These are phyloP conservation scores for Chanos chanos DNA, from an alignment of 2,797 vertebrate species.

Conservation along the genomic window DNA sequence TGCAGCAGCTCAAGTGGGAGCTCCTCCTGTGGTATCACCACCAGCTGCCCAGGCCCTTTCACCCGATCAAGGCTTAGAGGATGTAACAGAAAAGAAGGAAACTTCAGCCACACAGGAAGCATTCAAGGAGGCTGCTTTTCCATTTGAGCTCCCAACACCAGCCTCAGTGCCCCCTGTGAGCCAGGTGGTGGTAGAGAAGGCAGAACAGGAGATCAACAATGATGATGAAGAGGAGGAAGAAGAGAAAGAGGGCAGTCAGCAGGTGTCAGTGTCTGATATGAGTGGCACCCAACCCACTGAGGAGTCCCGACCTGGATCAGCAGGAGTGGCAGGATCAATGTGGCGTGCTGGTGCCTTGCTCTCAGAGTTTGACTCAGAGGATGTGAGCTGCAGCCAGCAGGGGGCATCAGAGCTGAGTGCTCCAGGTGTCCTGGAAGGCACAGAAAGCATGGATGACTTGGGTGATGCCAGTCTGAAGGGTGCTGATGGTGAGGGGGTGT, in stretches of 20 bases:
- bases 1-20: too few relatives aligned
- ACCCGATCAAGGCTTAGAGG: too few relatives aligned
- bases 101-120: slow-evolving; percentile 24
- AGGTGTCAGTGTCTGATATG: slow-evolving; percentile 76
- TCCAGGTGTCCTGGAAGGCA: slow-evolving; percentile 74
- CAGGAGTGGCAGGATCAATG: slow-evolving; percentile 56
- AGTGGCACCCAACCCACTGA: slow-evolving; percentile 76
- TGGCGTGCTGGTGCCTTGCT: slow-evolving; percentile 63
- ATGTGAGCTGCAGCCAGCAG: slow-evolving; percentile 75
- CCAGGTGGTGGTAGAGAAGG: slow-evolving; percentile 37
- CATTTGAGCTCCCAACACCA: slow-evolving; percentile 7
- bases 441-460: slow-evolving; percentile 75
- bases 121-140: slow-evolving; percentile 22
- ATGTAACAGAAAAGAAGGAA: too few relatives aligned
- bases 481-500: slow-evolving; percentile 73
- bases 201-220: slow-evolving; percentile 49
- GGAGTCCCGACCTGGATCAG: slow-evolving; percentile 72
- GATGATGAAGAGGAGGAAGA: slow-evolving; percentile 67
- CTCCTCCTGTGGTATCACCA: too few relatives aligned
- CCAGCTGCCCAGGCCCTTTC: too few relatives aligned
- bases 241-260: slow-evolving; percentile 68
- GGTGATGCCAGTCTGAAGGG: slow-evolving; percentile 76
- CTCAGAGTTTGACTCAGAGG: slow-evolving; percentile 75
- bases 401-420: slow-evolving; percentile 73
- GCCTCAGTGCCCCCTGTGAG: not conserved